phyloP scores from a whole-genome alignment of 1,140 invertebrate species.

The Drosophila santomea region DNA sequence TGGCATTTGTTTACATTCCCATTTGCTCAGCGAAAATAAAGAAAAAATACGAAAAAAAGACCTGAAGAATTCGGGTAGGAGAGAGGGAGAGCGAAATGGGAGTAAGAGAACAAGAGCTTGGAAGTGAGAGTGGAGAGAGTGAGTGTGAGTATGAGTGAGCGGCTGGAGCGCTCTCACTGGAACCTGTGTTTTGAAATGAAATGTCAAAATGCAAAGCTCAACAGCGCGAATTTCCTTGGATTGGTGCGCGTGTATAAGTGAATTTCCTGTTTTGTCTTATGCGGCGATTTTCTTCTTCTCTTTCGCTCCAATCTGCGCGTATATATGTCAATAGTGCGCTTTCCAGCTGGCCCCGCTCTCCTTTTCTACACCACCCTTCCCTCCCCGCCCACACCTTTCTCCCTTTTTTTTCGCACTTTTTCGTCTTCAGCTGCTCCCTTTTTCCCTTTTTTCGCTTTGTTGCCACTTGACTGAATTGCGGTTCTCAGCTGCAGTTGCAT shows the following conservation, averaged over 20 bases:
- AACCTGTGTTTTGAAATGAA: slow-evolving; percentile 79
- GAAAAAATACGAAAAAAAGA: slow-evolving; percentile 21
- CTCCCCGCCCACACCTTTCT: slow-evolving; percentile 12
- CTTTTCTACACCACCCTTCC: slow-evolving; percentile 5
- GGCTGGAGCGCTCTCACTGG: slow-evolving; percentile 49
- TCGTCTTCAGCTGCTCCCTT: slow-evolving; percentile 62
- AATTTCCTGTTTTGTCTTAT: slow-evolving; percentile 80
- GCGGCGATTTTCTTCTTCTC: slow-evolving; percentile 70
- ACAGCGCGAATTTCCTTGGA: slow-evolving; percentile 70
- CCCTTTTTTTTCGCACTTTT: slow-evolving; percentile 37
- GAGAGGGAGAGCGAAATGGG: slow-evolving; percentile 25
- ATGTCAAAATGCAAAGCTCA: slow-evolving; percentile 81
- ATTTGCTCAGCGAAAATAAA: slow-evolving; percentile 33
- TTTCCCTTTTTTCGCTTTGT: slow-evolving; percentile 40
- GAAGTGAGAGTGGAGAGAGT: slow-evolving; percentile 20
- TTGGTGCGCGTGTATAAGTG: slow-evolving; percentile 61
- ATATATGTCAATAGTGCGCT: slow-evolving; percentile 85
- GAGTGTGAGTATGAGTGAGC: slow-evolving; percentile 1
- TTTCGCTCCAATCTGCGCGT: slow-evolving; percentile 57
- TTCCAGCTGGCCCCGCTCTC: slow-evolving; percentile 64
- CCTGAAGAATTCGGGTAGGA: slow-evolving; percentile 29
- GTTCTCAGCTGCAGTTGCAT: slow-evolving; percentile 54
- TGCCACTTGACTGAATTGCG: slow-evolving; percentile 80
- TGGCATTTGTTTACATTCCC: slow-evolving; percentile 75
- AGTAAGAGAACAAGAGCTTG: slow-evolving; percentile 20